Conservation (phyloP, 2,797 vertebrate species). For the Alectoris magna region DNA sequence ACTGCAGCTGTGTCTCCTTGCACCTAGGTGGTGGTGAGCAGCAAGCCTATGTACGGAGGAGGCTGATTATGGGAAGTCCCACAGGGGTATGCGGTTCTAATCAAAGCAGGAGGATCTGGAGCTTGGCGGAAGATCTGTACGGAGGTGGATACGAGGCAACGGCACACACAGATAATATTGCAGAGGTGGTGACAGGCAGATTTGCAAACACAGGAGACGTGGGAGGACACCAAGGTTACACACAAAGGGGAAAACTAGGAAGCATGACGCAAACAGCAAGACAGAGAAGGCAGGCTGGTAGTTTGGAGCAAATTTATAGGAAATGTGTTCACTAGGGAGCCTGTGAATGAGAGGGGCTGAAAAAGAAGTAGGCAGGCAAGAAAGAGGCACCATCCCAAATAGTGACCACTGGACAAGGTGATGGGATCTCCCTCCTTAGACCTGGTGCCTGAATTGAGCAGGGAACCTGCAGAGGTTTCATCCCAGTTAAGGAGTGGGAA, state of each 20-base stretch:
- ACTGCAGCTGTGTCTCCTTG: not conserved
- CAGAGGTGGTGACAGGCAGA: constrained; percentile 68
- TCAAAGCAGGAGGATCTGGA: constrained; percentile 13
- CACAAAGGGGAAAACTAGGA: constrained; percentile 33
- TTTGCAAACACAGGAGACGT: constrained; percentile 67
- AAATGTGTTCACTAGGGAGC: not conserved
- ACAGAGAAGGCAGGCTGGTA: constrained; percentile 23
- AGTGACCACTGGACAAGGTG: too few relatives aligned
- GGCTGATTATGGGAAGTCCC: not conserved
- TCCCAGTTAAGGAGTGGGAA: not conserved
- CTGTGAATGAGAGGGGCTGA: not conserved
- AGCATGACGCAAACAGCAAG: constrained; percentile 25
- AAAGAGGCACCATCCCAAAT: not conserved
- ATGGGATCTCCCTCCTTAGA: not conserved
- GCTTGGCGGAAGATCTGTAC: not conserved
- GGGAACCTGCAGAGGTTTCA: not conserved
- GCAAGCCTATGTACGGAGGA: fast-evolving
- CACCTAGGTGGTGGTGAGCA: not conserved
- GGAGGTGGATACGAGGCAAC: constrained; percentile 45
- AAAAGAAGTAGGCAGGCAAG: not conserved
- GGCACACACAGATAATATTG: constrained; percentile 45
- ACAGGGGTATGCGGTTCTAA: not conserved
- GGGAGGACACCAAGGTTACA: constrained; percentile 66
- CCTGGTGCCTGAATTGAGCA: not conserved
- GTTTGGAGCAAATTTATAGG: not conserved